phyloP scores from a whole-genome alignment of 2,113 vertebrate species.

The Nothocercus julius region DNA sequence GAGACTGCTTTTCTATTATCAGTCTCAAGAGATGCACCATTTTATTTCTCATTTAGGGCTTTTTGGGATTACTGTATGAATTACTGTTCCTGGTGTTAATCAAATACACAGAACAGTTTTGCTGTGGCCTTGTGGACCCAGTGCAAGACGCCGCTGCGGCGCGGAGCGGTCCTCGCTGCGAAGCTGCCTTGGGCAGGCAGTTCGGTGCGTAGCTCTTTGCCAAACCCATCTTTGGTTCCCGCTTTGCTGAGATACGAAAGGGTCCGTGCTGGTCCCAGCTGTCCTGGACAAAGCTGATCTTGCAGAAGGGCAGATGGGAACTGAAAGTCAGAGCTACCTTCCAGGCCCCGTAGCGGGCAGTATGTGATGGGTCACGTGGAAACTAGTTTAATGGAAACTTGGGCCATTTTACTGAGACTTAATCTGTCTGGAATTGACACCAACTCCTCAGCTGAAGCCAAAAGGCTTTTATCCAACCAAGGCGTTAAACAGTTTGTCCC shows the following conservation, averaged over 20 bases:
- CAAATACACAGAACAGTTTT: neutral
- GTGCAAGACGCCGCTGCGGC: accelerated
- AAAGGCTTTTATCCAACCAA: neutral
- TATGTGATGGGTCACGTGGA: neutral
- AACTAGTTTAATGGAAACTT: neutral
- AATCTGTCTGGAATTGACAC: neutral
- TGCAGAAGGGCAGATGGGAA: neutral
- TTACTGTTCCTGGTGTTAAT: neutral
- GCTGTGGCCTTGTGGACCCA: neutral
- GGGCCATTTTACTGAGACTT: neutral
- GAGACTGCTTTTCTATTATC: neutral
- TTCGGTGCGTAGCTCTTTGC: neutral
- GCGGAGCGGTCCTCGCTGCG: neutral
- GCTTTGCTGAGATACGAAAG: neutral
- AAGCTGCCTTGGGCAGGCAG: neutral
- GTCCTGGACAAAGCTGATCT: neutral
- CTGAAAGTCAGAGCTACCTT: neutral
- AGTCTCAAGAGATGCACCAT: neutral
- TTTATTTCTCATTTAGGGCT: neutral
- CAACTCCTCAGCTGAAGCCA: neutral
- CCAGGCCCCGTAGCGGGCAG: neutral
- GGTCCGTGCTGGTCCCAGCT: neutral
- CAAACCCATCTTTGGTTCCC: neutral
- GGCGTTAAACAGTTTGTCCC: neutral
- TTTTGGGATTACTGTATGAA: neutral